Percentiles rank a stretch among this genome's conserved stretches.
Conservation (phyloP, 2,113 vertebrate genomes). For the Macquaria australasica region DNA sequence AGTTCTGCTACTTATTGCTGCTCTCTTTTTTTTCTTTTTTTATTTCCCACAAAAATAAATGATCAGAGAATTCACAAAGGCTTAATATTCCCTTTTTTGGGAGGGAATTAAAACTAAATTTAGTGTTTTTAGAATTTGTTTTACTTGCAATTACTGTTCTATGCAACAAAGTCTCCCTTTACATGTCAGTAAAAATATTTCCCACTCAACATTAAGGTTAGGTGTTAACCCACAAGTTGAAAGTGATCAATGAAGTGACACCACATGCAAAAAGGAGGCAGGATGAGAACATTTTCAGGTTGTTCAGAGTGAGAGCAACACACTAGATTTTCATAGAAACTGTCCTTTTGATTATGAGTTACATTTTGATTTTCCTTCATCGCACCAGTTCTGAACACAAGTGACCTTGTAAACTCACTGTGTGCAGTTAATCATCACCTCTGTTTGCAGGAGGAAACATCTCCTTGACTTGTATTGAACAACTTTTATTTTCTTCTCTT, state of each 20-base stretch:
- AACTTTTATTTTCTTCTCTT: slow-evolving; percentile 23
- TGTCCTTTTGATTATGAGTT: background rate
- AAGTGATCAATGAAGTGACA: background rate
- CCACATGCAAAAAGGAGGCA: background rate
- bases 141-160: slow-evolving; percentile 47
- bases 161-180: slow-evolving; percentile 70
- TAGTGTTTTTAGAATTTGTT: background rate
- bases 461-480: background rate
- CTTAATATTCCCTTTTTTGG: slow-evolving; percentile 12
- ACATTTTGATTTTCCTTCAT: slow-evolving; percentile 10
- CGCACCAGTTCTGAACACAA: slow-evolving; percentile 45
- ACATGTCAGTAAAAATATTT: slow-evolving; percentile 19
- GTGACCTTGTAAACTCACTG: slow-evolving; percentile 59
- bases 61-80: background rate
- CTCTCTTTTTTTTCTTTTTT: slow-evolving; percentile 27
- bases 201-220: background rate
- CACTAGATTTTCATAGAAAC: slow-evolving; percentile 11
- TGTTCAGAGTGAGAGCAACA: background rate
- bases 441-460: slow-evolving; percentile 16
- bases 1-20: slow-evolving; percentile 33
- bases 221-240: background rate
- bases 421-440: slow-evolving; percentile 40
- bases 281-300: background rate
- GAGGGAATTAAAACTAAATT: background rate
- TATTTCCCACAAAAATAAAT: slow-evolving; percentile 28